phyloP scores from a whole-genome alignment of 2,888 invertebrate species.

The Globia sparganii region DNA sequence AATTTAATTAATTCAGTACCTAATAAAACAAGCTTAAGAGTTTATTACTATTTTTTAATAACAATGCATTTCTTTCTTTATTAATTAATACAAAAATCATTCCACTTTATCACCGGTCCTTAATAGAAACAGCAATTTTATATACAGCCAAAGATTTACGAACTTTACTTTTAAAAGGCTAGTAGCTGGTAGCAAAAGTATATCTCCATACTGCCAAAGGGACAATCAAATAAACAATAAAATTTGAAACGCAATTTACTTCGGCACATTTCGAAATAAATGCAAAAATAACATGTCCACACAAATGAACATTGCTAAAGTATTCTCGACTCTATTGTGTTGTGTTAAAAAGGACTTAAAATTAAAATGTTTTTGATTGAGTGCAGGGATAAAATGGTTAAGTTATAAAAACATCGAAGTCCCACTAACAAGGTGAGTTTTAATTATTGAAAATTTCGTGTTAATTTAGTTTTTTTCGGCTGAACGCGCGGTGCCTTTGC shows the following conservation, averaged over 20 bases:
- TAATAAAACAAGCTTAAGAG: slow-evolving; percentile 15
- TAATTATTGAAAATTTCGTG: slow-evolving; percentile 88
- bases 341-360: slow-evolving; percentile 5
- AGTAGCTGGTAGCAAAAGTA: slow-evolving; percentile 68
- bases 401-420: slow-evolving; percentile 80
- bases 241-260: slow-evolving; percentile 81
- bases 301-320: background rate
- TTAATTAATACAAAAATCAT: slow-evolving; percentile 26
- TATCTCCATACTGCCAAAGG: slow-evolving; percentile 66
- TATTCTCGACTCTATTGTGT: slow-evolving; percentile 31
- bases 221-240: slow-evolving; percentile 87
- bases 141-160: slow-evolving; percentile 42
- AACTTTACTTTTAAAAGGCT: slow-evolving; percentile 56
- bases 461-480: slow-evolving; percentile 86
- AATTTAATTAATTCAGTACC: slow-evolving; percentile 10
- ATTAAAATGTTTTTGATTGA: background rate
- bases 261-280: slow-evolving; percentile 76
- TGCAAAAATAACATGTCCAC: slow-evolving; percentile 15
- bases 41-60: slow-evolving; percentile 19
- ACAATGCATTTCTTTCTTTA: slow-evolving; percentile 24
- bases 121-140: slow-evolving; percentile 31
- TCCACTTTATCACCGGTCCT: slow-evolving; percentile 13
- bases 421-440: slow-evolving; percentile 87
- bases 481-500: slow-evolving; percentile 81
- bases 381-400: slow-evolving; percentile 41